Base-by-base conservation (phyloP, 2,888 invertebrate species). In the Dryococelus australis region DNA sequence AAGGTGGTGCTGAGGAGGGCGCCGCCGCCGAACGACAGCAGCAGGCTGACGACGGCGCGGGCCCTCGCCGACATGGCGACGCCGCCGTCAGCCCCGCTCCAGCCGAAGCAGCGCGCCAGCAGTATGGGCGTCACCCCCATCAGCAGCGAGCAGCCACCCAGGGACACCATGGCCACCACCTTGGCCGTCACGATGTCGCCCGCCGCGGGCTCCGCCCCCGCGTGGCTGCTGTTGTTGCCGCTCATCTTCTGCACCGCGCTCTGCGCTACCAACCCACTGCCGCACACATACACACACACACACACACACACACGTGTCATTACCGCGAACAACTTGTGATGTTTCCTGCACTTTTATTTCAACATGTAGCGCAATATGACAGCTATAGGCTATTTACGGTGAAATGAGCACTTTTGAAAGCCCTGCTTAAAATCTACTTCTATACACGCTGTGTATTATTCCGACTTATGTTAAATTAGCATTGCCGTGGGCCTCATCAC, bases 1-100 rank as follows among this genome's bases (percentile, higher is more conserved):
- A 97, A 97, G 8, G 97, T 97, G 4, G 97, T 97, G 89, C 96
- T 95, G 79, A 97, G 92, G 27, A 97, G 93, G 0, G 97, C 97
- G 16, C 97, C 97, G n/a, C 97, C 97, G 26, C 97, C 97, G 89
- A 97, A 96, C n/a, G 96, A 95, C 35, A 97, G 93, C 43, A 97
- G 92, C 27, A 95, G 92, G 90, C 95, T 85, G 10, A 88, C 47
- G 10, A 88, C 24, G n/a, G 86, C 24, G 5, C 83, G 65, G 6
- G 88, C 86, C 47, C 65, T 53, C 12, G 27, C 43, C 43, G 80
- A 85, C 43, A 28, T 53, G 13, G 81, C 5, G 51, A 86, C 8
- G 8, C 13, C 13, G 35, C 53, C 35, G 35, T 51, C 28, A 0
- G 0, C 28, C n/a, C 93, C 91, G 86, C 94, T 91, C 95, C 95